These are phyloP conservation scores for Chrysemys picta DNA, from an alignment of 2,113 vertebrate genomes.

Conservation along the genomic window DNA sequence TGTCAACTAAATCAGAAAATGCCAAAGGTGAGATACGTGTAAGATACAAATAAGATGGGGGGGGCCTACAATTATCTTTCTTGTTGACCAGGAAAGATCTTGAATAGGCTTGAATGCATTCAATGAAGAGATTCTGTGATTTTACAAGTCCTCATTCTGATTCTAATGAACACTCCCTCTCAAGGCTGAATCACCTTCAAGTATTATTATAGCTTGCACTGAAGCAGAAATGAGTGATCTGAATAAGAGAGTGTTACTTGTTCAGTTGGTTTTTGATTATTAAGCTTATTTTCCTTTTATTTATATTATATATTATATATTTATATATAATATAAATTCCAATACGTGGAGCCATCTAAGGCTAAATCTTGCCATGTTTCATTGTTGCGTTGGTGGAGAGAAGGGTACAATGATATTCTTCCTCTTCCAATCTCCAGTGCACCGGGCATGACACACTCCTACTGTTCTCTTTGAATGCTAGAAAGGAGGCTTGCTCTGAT, in stretches of 20 bases:
- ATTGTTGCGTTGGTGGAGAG: neutral
- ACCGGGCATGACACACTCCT: neutral
- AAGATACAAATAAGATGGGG: neutral
- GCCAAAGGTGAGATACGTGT: neutral
- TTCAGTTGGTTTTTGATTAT: neutral
- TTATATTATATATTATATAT: no score
- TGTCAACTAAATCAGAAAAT: neutral
- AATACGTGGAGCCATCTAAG: neutral
- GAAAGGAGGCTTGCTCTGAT: neutral
- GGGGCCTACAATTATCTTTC: neutral
- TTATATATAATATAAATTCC: neutral
- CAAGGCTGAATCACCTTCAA: neutral
- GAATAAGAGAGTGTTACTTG: neutral
- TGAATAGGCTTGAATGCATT: neutral
- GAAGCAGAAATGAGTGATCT: neutral
- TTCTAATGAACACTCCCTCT: neutral
- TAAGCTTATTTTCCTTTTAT: neutral
- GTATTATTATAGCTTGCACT: neutral
- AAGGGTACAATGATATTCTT: neutral
- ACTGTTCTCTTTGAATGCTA: neutral
- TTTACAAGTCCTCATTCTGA: neutral
- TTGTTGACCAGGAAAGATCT: neutral
- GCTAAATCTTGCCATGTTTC: neutral
- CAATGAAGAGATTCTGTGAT: neutral
- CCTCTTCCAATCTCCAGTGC: neutral